Conservation (phyloP, 2,113 vertebrate species). For the Corythornis cristatus region DNA sequence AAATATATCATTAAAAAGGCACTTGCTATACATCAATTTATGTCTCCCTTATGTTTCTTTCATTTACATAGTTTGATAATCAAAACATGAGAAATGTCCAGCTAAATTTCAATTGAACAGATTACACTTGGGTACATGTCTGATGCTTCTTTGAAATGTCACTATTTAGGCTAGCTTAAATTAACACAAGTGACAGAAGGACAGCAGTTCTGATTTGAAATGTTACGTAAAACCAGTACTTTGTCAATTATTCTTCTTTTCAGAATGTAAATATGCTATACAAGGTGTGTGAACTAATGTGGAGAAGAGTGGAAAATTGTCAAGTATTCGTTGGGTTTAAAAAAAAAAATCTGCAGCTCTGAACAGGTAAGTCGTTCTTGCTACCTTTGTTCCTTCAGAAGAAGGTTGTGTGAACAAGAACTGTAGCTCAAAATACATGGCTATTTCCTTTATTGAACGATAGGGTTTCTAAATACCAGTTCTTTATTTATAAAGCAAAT, state of each 20-base stretch:
- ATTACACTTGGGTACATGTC: background rate
- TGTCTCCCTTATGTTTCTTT: background rate
- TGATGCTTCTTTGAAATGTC: background rate
- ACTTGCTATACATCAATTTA: background rate
- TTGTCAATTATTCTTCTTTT: background rate
- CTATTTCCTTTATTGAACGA: background rate
- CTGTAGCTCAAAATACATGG: background rate
- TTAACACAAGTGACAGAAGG: background rate
- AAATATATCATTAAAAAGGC: background rate
- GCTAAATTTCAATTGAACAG: background rate
- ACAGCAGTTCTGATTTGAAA: background rate
- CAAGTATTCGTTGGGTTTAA: background rate
- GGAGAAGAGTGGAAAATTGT: background rate
- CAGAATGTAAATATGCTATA: background rate
- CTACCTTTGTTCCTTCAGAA: background rate
- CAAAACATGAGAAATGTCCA: background rate
- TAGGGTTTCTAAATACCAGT: background rate
- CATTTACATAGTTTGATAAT: background rate
- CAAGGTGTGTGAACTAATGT: background rate
- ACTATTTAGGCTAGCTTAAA: background rate
- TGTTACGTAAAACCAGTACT: background rate
- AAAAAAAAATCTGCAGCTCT: background rate
- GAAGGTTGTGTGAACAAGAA: background rate
- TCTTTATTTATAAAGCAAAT: background rate
- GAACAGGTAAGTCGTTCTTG: background rate